Percentiles rank a stretch among this genome's conserved stretches.
phyloP scores from a whole-genome alignment of 2,888 invertebrate species.

The Acrobasis suavella region DNA sequence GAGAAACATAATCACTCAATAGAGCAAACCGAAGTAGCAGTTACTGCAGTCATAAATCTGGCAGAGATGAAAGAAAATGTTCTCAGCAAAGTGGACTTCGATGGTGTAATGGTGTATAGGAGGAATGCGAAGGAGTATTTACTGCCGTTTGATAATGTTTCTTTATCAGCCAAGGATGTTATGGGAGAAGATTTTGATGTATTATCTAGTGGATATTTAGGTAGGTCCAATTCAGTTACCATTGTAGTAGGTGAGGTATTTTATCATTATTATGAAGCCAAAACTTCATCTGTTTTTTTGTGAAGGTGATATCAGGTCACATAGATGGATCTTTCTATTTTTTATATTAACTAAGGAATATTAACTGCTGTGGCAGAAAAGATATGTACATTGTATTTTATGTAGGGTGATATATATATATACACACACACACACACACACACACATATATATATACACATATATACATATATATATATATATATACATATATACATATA shows the following conservation, averaged over 20 bases:
- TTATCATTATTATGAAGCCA: slow-evolving; percentile 13
- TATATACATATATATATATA: too few species aligned
- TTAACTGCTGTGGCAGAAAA: too few species aligned
- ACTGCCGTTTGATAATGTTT: slow-evolving; percentile 55
- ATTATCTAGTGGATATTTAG: slow-evolving; percentile 35
- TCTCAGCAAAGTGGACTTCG: slow-evolving; percentile 50
- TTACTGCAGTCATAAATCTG: slow-evolving; percentile 50
- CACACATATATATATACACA: too few species aligned
- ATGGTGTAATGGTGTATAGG: slow-evolving; percentile 52
- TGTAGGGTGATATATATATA: too few species aligned
- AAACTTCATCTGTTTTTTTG: too few species aligned
- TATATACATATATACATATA: too few species aligned
- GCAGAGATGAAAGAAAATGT: slow-evolving; percentile 51
- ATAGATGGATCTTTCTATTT: too few species aligned
- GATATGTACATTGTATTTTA: too few species aligned
- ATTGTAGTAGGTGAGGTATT: slow-evolving; percentile 40
- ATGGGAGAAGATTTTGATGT: slow-evolving; percentile 60
- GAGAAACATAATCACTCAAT: slow-evolving; percentile 41
- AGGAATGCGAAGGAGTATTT: slow-evolving; percentile 44
- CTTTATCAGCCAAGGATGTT: slow-evolving; percentile 49
- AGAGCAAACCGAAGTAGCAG: slow-evolving; percentile 36
- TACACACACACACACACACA: too few species aligned
- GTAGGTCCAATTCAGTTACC: not conserved
- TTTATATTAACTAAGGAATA: too few species aligned
- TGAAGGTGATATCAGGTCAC: too few species aligned